These are phyloP conservation scores for Hippocampus barbouri DNA, from an alignment of 2,113 vertebrate species.

Conservation along the genomic window DNA sequence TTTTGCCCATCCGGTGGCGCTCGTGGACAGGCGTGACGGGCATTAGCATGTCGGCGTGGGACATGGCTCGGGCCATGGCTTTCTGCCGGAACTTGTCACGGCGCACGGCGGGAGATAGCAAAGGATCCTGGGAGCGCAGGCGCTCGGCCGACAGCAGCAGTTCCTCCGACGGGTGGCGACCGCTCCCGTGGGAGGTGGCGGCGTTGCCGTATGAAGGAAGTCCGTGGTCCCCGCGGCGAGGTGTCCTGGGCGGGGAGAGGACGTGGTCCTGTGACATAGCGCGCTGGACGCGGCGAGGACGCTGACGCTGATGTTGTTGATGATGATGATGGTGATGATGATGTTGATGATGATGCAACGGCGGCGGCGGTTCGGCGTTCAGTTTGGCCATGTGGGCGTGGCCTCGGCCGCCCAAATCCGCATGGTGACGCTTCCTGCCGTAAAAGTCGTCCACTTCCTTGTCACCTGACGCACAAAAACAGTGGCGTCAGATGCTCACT, in stretches of 20 bases:
- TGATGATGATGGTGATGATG: slow-evolving; percentile 71
- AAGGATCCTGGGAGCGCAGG: slow-evolving; percentile 92
- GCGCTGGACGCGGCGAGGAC: slow-evolving; percentile 85
- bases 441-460: slow-evolving; percentile 93
- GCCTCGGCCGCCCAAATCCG: slow-evolving; percentile 78
- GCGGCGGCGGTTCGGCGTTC: slow-evolving; percentile 75
- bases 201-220: slow-evolving; percentile 70
- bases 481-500: background rate
- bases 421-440: slow-evolving; percentile 82
- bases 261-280: slow-evolving; percentile 98
- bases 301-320: slow-evolving; percentile 72
- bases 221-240: slow-evolving; percentile 78
- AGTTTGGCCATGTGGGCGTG: slow-evolving; percentile 87
- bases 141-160: slow-evolving; percentile 90
- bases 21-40: slow-evolving; percentile 86
- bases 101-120: slow-evolving; percentile 87
- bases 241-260: slow-evolving; percentile 80
- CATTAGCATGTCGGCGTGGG: slow-evolving; percentile 92
- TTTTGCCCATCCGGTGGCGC: slow-evolving; percentile 93
- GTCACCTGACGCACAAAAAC: slow-evolving; percentile 72
- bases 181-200: slow-evolving; percentile 70
- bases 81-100: slow-evolving; percentile 87
- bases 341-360: slow-evolving; percentile 60
- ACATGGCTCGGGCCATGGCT: slow-evolving; percentile 88
- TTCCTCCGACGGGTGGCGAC: slow-evolving; percentile 86